A percentile compares a stretch with the other conserved stretches of the same genome.
Evolutionary conservation across 2,113 vertebrate species (phyloP).

Genomic region (Passer domesticus): DNA sequence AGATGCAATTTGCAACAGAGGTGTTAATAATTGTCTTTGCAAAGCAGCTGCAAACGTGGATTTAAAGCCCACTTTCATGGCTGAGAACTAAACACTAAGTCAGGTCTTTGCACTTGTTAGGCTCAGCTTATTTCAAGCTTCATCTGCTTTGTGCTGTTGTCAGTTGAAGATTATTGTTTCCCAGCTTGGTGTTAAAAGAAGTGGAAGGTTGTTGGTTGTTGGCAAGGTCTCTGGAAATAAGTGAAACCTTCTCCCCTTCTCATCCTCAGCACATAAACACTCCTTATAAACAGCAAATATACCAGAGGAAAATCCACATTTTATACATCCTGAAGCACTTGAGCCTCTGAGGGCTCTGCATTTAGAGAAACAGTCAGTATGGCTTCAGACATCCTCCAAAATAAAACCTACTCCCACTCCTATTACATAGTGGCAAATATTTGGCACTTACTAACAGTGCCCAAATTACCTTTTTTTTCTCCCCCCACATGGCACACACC

Average conservation of each 20-base stretch:
- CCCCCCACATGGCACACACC: neutral
- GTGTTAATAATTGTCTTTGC: neutral
- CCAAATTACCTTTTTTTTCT: neutral
- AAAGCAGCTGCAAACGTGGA: neutral
- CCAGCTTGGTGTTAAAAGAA: neutral
- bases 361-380: neutral
- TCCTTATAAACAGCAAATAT: slow-evolving; percentile 56
- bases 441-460: slow-evolving; percentile 18
- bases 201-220: neutral
- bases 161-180: neutral
- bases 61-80: neutral
- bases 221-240: slow-evolving; percentile 52
- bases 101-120: neutral
- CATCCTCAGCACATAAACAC: slow-evolving; percentile 53
- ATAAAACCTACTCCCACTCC: neutral
- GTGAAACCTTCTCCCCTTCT: slow-evolving; percentile 35
- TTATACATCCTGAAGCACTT: slow-evolving; percentile 64
- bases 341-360: slow-evolving; percentile 26
- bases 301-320: slow-evolving; percentile 52
- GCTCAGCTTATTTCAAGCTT: neutral
- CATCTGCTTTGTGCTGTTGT: neutral
- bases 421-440: neutral
- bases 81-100: neutral
- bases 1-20: neutral
- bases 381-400: slow-evolving; percentile 29